These are phyloP conservation scores for Rambutsinella grinnellia DNA, from an alignment of 2,888 invertebrate genomes.

Conservation along the genomic window DNA sequence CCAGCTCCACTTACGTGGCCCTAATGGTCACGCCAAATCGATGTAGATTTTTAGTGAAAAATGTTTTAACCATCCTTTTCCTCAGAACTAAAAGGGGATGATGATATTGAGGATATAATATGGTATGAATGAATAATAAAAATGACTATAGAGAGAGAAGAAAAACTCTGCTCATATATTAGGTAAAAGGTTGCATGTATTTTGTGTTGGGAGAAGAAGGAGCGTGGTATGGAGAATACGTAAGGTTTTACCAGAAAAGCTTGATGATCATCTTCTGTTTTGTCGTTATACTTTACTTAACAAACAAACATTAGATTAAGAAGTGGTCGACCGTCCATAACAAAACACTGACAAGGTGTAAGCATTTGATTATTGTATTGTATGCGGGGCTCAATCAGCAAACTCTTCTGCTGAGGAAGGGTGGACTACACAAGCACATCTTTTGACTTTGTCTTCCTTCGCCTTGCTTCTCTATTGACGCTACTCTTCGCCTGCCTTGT, in stretches of 20 bases:
- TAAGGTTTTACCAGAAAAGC: background rate
- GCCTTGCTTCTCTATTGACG: constrained; percentile 22
- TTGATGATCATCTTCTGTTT: background rate
- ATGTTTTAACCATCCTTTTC: too few species aligned
- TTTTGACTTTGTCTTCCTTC: constrained; percentile 13
- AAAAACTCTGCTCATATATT: too few species aligned
- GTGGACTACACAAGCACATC: background rate
- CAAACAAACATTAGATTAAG: background rate
- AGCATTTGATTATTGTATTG: background rate
- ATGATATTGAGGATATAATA: too few species aligned
- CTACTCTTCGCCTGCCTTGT: constrained; percentile 33
- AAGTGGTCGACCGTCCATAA: background rate
- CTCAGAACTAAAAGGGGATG: too few species aligned
- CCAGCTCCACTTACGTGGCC: constrained; percentile 10
- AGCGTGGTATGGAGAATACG: too few species aligned
- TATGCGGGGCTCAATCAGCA: background rate
- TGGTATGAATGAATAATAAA: background rate
- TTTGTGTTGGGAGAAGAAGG: too few species aligned
- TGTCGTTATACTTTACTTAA: background rate
- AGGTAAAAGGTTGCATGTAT: too few species aligned
- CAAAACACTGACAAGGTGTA: background rate
- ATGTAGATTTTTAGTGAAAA: too few species aligned
- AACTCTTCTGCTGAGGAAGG: background rate
- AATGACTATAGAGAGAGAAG: background rate
- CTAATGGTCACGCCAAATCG: constrained; percentile 18